Percentiles rank a stretch among this genome's conserved stretches.
These are phyloP conservation scores for Petrocephalus microphthalmus DNA, from an alignment of 2,113 vertebrate genomes.

Conservation along the genomic window DNA sequence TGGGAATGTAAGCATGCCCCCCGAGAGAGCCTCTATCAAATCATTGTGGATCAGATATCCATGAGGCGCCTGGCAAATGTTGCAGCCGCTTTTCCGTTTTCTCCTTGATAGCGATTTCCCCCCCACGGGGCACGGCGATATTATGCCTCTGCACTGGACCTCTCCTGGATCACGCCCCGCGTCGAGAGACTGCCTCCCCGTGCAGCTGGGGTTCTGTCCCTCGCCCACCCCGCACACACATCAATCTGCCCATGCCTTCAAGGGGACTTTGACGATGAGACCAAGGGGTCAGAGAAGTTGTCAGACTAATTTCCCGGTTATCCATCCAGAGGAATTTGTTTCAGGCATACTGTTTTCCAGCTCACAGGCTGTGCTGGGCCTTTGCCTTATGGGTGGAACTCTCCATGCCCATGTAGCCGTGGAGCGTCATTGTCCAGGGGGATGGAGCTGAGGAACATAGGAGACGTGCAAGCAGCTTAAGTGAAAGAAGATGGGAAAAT, in stretches of 20 bases:
- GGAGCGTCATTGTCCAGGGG: neutral
- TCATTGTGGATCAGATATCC: neutral
- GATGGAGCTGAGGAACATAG: neutral
- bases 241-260: neutral
- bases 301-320: conserved; percentile 9
- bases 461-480: neutral
- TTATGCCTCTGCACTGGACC: neutral
- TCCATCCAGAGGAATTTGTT: conserved; percentile 8
- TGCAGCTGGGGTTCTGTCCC: neutral
- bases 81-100: neutral
- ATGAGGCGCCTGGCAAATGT: neutral
- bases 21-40: neutral
- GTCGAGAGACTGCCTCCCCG: neutral
- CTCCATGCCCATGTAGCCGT: neutral
- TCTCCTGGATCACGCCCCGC: neutral
- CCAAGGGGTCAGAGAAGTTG: neutral
- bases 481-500: neutral
- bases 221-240: neutral
- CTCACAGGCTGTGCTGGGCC: neutral
- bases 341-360: conserved; percentile 5
- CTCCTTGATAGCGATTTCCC: neutral
- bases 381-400: neutral
- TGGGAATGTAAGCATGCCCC: neutral
- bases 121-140: neutral
- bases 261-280: neutral